phyloP scores from a whole-genome alignment of 2,797 vertebrate genomes.

The Sarcoramphus papa region DNA sequence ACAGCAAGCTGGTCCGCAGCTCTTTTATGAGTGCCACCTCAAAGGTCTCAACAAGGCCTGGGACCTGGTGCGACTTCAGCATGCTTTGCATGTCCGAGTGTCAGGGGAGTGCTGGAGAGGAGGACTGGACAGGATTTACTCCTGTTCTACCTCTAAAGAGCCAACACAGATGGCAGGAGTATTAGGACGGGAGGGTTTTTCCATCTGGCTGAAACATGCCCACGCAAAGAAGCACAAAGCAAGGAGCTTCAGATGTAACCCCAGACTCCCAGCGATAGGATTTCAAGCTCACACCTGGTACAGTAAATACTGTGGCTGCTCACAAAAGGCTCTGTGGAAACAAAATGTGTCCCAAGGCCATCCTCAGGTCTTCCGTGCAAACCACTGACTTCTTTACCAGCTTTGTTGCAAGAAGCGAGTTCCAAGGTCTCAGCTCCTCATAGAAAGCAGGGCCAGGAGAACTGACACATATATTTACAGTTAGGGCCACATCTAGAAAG shows the following conservation, averaged over 20 bases:
- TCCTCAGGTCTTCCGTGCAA: neutral
- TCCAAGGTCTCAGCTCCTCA: neutral
- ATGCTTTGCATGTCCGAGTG: fast-evolving
- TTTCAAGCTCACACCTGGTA: neutral
- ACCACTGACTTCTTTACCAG: neutral
- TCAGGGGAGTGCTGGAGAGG: neutral
- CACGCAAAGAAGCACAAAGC: neutral
- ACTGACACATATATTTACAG: neutral
- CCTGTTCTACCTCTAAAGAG: neutral
- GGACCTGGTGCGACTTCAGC: neutral
- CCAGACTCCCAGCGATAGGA: neutral
- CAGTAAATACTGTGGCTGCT: neutral
- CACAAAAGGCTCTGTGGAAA: neutral
- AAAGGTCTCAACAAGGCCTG: neutral
- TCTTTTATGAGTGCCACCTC: neutral
- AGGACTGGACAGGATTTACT: neutral
- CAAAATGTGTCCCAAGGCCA: neutral
- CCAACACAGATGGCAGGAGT: neutral
- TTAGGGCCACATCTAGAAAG: neutral
- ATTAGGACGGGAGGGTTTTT: neutral
- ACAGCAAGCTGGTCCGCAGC: neutral
- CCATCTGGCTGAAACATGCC: neutral
- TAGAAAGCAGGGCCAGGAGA: neutral
- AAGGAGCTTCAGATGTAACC: neutral
- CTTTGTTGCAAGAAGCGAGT: neutral